A percentile compares a stretch with the other conserved stretches of the same genome.
Conservation (phyloP, 2,888 invertebrate genomes). For the Scotopteryx bipunctaria region DNA sequence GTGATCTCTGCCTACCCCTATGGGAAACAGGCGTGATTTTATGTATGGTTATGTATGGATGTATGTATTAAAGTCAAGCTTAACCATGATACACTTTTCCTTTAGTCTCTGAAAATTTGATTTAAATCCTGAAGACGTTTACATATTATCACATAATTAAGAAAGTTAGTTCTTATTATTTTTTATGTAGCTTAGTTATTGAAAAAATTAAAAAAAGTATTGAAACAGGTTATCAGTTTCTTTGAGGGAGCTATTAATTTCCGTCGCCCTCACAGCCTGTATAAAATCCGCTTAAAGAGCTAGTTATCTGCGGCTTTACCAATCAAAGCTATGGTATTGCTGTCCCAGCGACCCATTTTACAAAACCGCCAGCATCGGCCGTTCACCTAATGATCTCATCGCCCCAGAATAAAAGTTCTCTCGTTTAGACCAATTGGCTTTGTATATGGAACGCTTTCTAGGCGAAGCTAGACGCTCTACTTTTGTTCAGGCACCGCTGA, state of each 20-base stretch:
- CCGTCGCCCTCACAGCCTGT: background rate
- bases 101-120: too few relatives aligned
- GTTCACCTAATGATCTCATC: conserved; percentile 80
- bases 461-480: conserved; percentile 65
- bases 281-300: background rate
- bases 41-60: too few relatives aligned
- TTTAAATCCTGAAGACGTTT: too few relatives aligned
- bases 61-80: too few relatives aligned
- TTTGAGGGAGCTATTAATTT: too few relatives aligned
- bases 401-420: conserved; percentile 74
- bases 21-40: too few relatives aligned
- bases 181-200: too few relatives aligned
- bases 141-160: too few relatives aligned
- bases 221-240: too few relatives aligned
- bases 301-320: background rate
- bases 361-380: conserved; percentile 59
- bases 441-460: conserved; percentile 74
- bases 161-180: too few relatives aligned
- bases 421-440: conserved; percentile 76
- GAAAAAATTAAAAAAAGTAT: too few relatives aligned
- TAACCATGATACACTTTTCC: too few relatives aligned
- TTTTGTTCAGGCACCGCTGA: conserved; percentile 54
- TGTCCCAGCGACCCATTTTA: conserved; percentile 69
- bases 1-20: background rate
- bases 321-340: conserved; percentile 65